phyloP scores from a whole-genome alignment of 2,888 invertebrate genomes.

The Cephus rjabovi region DNA sequence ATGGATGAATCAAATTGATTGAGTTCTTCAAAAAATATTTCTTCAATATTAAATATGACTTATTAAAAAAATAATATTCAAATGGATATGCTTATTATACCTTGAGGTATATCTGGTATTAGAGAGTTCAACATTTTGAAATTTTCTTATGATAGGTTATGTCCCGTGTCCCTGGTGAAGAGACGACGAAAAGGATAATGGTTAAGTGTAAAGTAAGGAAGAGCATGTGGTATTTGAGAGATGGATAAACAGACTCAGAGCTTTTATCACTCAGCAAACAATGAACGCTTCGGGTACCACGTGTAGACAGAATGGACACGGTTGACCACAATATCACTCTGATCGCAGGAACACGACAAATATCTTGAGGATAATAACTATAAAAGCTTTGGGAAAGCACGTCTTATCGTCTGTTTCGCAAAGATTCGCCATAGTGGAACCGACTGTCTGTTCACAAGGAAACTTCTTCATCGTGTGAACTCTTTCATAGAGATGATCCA shows the following conservation, averaged over 20 bases:
- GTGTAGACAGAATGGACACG: background rate
- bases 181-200: background rate
- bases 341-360: slow-evolving; percentile 48
- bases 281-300: slow-evolving; percentile 22
- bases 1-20: background rate
- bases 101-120: no score
- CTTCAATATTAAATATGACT: background rate
- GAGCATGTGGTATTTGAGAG: slow-evolving; percentile 35
- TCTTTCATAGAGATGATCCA: background rate
- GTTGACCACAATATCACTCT: slow-evolving; percentile 34
- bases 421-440: slow-evolving; percentile 9
- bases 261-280: slow-evolving; percentile 62
- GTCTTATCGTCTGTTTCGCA: slow-evolving; percentile 11
- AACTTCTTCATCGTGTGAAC: slow-evolving; percentile 12
- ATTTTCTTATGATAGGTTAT: background rate
- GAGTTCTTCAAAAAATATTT: background rate
- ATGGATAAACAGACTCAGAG: slow-evolving; percentile 53
- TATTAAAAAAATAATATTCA: no score
- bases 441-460: slow-evolving; percentile 26
- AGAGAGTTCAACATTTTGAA: background rate
- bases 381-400: slow-evolving; percentile 51
- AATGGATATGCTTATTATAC: no score
- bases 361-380: slow-evolving; percentile 60
- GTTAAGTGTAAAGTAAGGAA: background rate
- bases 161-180: background rate